phyloP scores from a whole-genome alignment of 64 coral and sea anemone genomes.

The Stylophora pistillata region DNA sequence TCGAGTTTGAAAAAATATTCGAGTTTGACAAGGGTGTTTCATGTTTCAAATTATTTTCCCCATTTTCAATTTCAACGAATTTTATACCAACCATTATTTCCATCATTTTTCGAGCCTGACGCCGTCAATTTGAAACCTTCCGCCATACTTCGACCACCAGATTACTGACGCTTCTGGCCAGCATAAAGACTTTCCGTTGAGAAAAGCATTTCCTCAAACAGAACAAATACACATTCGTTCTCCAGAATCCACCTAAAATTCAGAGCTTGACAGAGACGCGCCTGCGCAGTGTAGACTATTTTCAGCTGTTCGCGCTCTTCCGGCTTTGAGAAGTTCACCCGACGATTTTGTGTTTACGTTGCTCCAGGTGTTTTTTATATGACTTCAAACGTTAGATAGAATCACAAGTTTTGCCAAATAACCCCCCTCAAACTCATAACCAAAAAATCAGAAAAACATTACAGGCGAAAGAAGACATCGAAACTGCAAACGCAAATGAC shows the following conservation, averaged over 20 bases:
- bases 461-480: neutral
- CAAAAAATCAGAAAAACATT: neutral
- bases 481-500: neutral
- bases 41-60: neutral
- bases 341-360: neutral
- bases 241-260: constrained; percentile 36
- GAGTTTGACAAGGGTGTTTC: neutral
- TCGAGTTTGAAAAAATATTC: neutral
- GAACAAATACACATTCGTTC: constrained; percentile 8
- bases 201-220: neutral
- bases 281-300: neutral
- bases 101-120: constrained; percentile 8
- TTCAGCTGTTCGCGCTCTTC: constrained; percentile 35
- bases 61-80: neutral
- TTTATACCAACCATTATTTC: constrained; percentile 33
- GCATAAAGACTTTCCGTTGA: constrained; percentile 10
- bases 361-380: neutral
- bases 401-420: neutral
- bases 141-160: constrained; percentile 22
- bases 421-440: neutral
- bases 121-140: constrained; percentile 38
- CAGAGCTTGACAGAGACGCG: constrained; percentile 17
- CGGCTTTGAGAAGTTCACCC: neutral
- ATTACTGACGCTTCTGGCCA: neutral
- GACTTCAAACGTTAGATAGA: neutral